Percentiles rank a stretch among this genome's conserved stretches.
These are phyloP conservation scores for Zophobas atratus DNA, from an alignment of 1,140 invertebrate species.

Conservation along the genomic window DNA sequence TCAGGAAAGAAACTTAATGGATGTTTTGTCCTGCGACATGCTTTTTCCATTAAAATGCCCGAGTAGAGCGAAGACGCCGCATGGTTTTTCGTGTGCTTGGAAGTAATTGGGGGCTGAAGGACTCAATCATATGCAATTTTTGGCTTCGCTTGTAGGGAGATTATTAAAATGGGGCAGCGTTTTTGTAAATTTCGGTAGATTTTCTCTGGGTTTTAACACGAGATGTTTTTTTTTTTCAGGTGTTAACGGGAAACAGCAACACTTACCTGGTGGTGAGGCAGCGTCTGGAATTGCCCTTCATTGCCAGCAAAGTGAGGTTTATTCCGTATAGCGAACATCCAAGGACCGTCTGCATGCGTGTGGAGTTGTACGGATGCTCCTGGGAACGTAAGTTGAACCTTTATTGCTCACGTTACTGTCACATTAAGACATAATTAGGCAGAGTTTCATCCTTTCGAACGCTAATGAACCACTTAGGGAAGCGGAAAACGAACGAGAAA, in stretches of 20 bases:
- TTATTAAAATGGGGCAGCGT: too few relatives aligned
- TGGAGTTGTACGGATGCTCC: constrained; percentile 90
- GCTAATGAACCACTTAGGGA: constrained; percentile 42
- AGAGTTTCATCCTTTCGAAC: constrained; percentile 19
- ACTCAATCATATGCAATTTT: constrained; percentile 7
- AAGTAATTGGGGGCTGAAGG: constrained; percentile 7
- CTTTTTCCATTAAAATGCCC: constrained; percentile 29
- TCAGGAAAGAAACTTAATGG: constrained; percentile 42
- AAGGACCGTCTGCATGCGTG: constrained; percentile 92
- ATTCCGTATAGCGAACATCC: constrained; percentile 91
- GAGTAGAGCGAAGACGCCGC: not conserved
- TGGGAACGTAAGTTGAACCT: constrained; percentile 83
- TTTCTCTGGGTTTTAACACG: too few relatives aligned
- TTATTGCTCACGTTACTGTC: constrained; percentile 47
- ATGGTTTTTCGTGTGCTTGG: not conserved
- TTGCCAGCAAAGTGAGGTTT: constrained; percentile 89
- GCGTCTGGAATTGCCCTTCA: constrained; percentile 85
- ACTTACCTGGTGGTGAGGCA: constrained; percentile 87
- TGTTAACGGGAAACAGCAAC: constrained; percentile 89
- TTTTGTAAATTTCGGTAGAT: too few relatives aligned
- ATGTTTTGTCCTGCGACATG: constrained; percentile 32
- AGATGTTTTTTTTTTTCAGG: constrained; percentile 73
- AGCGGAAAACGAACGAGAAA: constrained; percentile 21
- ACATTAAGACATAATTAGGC: constrained; percentile 46
- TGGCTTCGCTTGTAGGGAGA: too few relatives aligned